Evolutionary conservation across 2,113 vertebrate genomes (phyloP).

Genomic region (Felis chaus): DNA sequence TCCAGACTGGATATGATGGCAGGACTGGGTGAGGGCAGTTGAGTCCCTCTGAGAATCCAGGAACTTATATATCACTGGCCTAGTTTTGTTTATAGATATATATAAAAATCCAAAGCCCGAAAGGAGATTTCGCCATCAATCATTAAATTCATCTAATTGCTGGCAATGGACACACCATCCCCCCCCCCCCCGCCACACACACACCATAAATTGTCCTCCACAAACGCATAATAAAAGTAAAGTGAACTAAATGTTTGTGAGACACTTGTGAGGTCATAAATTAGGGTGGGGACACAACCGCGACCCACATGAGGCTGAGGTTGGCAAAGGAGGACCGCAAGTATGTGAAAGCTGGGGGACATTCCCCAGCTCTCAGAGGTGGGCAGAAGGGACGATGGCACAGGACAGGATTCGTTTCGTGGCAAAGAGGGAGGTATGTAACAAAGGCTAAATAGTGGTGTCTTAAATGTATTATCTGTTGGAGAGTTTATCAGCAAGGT

Average conservation of each 20-base stretch:
- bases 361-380: background rate
- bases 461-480: background rate
- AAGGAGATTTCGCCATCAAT: background rate
- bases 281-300: background rate
- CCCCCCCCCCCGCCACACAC: slow-evolving; percentile 2
- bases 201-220: background rate
- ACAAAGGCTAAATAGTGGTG: background rate
- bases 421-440: background rate
- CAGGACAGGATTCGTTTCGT: background rate
- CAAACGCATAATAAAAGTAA: slow-evolving; percentile 49
- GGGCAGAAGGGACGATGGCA: background rate
- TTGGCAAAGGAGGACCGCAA: background rate
- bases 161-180: background rate
- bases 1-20: background rate
- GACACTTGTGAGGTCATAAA: slow-evolving; percentile 58
- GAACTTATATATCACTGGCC: background rate
- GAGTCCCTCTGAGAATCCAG: background rate
- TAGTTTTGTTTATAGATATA: background rate
- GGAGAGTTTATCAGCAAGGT: background rate
- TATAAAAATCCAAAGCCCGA: background rate
- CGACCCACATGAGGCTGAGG: background rate
- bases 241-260: slow-evolving; percentile 61
- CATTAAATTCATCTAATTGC: slow-evolving; percentile 32
- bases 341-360: background rate
- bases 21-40: background rate